phyloP scores from a whole-genome alignment of 2,113 vertebrate species.

The Zapornia atra region DNA sequence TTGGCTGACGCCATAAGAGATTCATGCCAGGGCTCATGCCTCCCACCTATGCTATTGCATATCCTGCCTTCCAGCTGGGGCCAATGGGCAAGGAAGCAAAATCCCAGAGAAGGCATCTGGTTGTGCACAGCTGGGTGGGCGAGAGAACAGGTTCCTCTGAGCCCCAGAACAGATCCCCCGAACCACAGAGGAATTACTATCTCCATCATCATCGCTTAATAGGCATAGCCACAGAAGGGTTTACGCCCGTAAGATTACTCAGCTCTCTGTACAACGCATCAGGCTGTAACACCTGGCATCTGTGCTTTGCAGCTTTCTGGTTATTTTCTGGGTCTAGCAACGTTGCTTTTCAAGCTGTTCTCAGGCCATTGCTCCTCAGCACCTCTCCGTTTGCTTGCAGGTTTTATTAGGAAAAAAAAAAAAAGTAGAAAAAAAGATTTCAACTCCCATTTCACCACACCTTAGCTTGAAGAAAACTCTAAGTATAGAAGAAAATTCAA shows the following conservation, averaged over 20 bases:
- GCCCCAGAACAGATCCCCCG: not conserved
- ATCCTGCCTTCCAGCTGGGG: not conserved
- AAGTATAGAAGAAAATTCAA: too few species aligned
- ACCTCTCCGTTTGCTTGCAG: not conserved
- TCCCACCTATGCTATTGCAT: not conserved
- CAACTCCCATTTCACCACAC: not conserved
- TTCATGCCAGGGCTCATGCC: not conserved
- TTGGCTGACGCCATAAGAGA: not conserved
- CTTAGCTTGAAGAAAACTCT: not conserved
- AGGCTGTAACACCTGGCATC: not conserved
- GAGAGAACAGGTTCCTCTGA: not conserved
- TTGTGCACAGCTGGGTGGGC: not conserved
- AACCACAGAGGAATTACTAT: not conserved
- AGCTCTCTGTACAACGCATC: not conserved
- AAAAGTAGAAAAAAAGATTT: accelerated
- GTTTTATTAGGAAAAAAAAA: not conserved
- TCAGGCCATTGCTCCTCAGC: not conserved
- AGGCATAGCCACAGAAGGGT: not conserved
- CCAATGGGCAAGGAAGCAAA: not conserved
- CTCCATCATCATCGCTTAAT: not conserved
- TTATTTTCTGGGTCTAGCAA: not conserved
- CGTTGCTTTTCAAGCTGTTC: not conserved
- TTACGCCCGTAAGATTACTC: not conserved
- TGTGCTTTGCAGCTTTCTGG: not conserved
- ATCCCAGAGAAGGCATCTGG: not conserved